A percentile compares a stretch with the other conserved stretches of the same genome.
These are phyloP conservation scores for Bolinopsis microptera DNA, from an alignment of 37 sponge, comb jelly and placozoan genomes.

Conservation along the genomic window DNA sequence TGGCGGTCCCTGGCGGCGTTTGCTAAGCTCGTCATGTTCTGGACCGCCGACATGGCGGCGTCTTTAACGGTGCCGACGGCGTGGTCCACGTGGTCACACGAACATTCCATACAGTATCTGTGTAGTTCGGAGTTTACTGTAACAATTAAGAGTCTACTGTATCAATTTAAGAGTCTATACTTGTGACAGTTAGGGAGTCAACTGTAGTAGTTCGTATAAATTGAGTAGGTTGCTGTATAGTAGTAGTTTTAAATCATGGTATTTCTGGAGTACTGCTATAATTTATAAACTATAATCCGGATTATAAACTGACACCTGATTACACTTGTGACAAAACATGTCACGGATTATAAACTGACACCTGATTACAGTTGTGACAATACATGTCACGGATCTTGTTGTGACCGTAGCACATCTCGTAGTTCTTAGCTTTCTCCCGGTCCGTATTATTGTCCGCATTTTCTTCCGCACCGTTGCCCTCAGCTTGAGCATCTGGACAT, in stretches of 20 bases:
- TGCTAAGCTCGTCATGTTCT: conserved; percentile 50
- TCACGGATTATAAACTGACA: conserved; percentile 33
- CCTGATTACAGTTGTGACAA: conserved; percentile 47
- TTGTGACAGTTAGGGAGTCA: no score
- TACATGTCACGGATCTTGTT: conserved; percentile 51
- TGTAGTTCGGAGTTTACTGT: no score
- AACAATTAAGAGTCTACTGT: no score
- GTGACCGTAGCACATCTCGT: conserved; percentile 65
- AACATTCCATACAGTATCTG: conserved; percentile 40
- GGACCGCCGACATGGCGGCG: conserved; percentile 53
- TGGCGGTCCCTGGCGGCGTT: conserved; percentile 30
- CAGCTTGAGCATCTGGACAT: conserved; percentile 4
- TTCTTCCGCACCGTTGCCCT: neutral
- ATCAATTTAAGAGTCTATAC: no score
- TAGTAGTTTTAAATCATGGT: no score
- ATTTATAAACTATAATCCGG: conserved; percentile 1
- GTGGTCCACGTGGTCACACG: conserved; percentile 55
- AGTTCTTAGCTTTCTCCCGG: conserved; percentile 9
- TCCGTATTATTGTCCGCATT: no score
- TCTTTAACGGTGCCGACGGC: conserved; percentile 15
- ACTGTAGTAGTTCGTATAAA: no score
- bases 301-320: conserved; percentile 44
- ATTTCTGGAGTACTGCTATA: no score
- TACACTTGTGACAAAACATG: neutral
- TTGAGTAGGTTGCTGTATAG: no score